Base-by-base conservation (phyloP, 2,888 invertebrate genomes). In the Drosophila ustulata region DNA sequence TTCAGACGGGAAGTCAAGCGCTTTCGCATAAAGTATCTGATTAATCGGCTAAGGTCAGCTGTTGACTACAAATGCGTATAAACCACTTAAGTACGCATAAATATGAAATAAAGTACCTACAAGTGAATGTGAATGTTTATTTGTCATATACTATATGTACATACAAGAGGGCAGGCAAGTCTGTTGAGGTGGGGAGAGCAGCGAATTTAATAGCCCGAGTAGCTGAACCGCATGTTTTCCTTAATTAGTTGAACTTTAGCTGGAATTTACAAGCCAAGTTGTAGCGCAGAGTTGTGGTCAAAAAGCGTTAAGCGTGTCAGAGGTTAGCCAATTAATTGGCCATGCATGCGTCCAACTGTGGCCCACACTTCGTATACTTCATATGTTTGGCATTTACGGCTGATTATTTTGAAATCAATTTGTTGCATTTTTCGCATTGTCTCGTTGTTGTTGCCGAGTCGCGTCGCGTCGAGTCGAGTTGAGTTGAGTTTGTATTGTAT, bases 401-500 rank as follows among this genome's bases (percentile, higher is more conserved):
- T 70, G 52, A 82, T 56, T 56, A 56, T 84, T 86, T 86, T 80
- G 76, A 86, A 84, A 84, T 78, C 72, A 78, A 73, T 73, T 80
- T 80, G 69, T 75, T 78, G 75, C 71, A 66, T 64, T 78, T 67
- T 67, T 65, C 49, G 32, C 32, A 53, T 53, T 66, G 43, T 30
- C 56, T 53, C 65, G 43, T 30, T 58, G 55, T 39, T 68, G 52
- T 63, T 66, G 18, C 18, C 18, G 25, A 25, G 18, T n/a, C 34
- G 52, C 28, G 25, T 32, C 30, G 43, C 23, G 2, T 37, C 3
- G 51, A 51, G 8, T 51, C n/a, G 50, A 46, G 28, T 50, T 37
- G 51, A 25, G n/a, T n/a, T n/a, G n/a, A n/a, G 41, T 26, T 46
- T 64, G 51, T 63, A 47, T 69, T 61, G 62, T 58, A 28, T 62